A percentile compares a stretch with the other conserved stretches of the same genome.
These are phyloP conservation scores for Trissolcus brochymenae DNA, from an alignment of 2,888 invertebrate species.

Conservation along the genomic window DNA sequence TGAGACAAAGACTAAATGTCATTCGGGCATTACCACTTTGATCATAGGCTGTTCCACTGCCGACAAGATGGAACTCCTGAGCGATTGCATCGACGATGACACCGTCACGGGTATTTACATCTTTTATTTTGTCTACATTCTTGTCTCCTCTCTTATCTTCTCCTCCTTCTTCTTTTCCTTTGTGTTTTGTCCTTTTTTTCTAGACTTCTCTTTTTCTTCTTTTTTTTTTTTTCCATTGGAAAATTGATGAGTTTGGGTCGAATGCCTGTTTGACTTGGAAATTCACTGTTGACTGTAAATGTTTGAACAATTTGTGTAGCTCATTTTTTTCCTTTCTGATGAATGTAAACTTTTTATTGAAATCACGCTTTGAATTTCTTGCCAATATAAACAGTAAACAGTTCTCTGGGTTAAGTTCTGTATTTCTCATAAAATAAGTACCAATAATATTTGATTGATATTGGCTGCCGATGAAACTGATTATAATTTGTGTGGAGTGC, in stretches of 20 bases:
- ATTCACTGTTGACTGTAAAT: background rate
- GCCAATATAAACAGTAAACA: no score
- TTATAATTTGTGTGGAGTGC: no score
- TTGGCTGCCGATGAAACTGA: no score
- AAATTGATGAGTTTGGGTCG: background rate
- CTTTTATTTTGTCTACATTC: background rate
- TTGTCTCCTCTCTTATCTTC: background rate
- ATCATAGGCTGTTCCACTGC: slow-evolving; percentile 86
- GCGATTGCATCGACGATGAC: slow-evolving; percentile 83
- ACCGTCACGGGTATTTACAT: slow-evolving; percentile 80
- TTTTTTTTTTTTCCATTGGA: background rate
- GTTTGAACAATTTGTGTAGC: background rate
- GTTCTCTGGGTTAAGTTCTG: background rate
- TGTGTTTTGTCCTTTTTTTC: slow-evolving; percentile 1
- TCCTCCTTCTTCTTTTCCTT: background rate
- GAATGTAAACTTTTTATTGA: no score
- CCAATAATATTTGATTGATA: background rate
- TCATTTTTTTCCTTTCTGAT: no score
- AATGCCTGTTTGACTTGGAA: background rate
- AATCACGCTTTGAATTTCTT: no score
- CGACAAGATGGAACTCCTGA: slow-evolving; percentile 88
- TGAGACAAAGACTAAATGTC: slow-evolving; percentile 69
- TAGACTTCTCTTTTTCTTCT: no score
- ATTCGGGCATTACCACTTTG: slow-evolving; percentile 81
- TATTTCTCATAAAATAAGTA: background rate